These are phyloP conservation scores for Lagenorhynchus albirostris DNA, from an alignment of 2,113 vertebrate species.

Conservation along the genomic window DNA sequence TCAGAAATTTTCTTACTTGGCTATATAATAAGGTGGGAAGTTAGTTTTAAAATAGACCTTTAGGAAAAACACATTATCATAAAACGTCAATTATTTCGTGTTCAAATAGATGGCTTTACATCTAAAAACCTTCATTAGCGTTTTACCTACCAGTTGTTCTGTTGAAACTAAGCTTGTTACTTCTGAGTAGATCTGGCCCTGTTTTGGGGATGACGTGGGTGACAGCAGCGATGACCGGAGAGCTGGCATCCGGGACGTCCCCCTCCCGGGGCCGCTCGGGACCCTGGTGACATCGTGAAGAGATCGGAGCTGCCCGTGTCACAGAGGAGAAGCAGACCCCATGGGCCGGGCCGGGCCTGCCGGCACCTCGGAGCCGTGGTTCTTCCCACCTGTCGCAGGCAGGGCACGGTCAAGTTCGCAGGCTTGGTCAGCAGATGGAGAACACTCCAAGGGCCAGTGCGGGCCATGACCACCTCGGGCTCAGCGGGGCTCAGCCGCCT, in stretches of 20 bases:
- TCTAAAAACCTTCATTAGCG: background rate
- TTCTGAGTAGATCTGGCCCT: fast-evolving
- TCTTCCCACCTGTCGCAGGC: fast-evolving
- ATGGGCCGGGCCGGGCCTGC: too few species aligned
- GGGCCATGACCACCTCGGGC: background rate
- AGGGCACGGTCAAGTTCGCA: fast-evolving
- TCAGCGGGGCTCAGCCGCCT: background rate
- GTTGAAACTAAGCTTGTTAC: background rate
- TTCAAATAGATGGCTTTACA: background rate
- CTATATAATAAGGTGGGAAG: background rate
- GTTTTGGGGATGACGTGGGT: fast-evolving
- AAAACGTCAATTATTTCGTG: background rate
- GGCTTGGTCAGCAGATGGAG: fast-evolving
- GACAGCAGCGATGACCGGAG: background rate
- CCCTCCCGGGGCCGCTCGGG: background rate
- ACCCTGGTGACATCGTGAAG: fast-evolving
- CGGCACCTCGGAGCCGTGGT: fast-evolving
- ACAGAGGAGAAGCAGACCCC: fast-evolving
- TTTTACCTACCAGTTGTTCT: background rate
- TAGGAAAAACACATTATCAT: background rate
- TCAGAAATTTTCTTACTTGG: background rate
- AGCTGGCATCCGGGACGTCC: fast-evolving
- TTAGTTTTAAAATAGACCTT: background rate
- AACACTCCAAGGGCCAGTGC: fast-evolving
- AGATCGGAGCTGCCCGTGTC: background rate